Percentiles rank a stretch among this genome's conserved stretches.
Evolutionary conservation across 2,797 vertebrate genomes (phyloP).

Genomic region (Pangasius macronema): DNA sequence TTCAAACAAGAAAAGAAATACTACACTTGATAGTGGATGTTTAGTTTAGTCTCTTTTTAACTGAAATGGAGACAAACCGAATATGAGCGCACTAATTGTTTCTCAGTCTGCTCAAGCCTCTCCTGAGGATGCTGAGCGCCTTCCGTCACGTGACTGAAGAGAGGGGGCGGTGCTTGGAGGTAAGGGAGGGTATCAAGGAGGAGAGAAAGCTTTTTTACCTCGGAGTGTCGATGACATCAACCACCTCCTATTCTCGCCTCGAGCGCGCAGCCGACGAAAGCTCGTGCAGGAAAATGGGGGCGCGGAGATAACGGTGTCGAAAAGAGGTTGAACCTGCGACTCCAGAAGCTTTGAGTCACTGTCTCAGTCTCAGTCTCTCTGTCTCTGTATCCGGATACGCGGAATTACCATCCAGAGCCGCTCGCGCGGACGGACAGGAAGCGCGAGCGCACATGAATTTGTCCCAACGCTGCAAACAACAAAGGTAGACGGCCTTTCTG

Average conservation of each 20-base stretch:
- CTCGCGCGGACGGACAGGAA: slow-evolving; percentile 15
- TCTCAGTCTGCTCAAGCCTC: not conserved
- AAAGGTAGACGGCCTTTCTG: slow-evolving; percentile 42
- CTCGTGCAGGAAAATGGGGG: slow-evolving; percentile 64
- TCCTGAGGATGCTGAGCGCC: slow-evolving; percentile 25
- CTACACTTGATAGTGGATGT: not conserved
- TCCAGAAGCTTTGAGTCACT: slow-evolving; percentile 4
- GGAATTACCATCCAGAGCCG: slow-evolving; percentile 22
- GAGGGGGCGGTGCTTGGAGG: slow-evolving; percentile 25
- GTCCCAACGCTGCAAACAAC: slow-evolving; percentile 11
- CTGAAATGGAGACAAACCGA: not conserved
- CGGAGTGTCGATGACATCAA: slow-evolving; percentile 77
- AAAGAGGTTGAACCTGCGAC: slow-evolving; percentile 27
- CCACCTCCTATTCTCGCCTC: slow-evolving; percentile 63
- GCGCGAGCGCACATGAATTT: slow-evolving; percentile 6
- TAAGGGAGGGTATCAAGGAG: slow-evolving; percentile 56
- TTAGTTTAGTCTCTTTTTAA: not conserved
- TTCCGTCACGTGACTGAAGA: slow-evolving; percentile 39
- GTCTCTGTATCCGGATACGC: slow-evolving; percentile 11
- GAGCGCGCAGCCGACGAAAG: slow-evolving; percentile 67
- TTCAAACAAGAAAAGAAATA: not conserved
- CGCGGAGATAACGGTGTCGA: slow-evolving; percentile 65
- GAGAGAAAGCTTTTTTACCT: slow-evolving; percentile 29
- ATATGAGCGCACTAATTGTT: not conserved
- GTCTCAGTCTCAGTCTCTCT: not conserved